These are phyloP conservation scores for Lathronympha strigana DNA, from an alignment of 2,888 invertebrate species.

Conservation along the genomic window DNA sequence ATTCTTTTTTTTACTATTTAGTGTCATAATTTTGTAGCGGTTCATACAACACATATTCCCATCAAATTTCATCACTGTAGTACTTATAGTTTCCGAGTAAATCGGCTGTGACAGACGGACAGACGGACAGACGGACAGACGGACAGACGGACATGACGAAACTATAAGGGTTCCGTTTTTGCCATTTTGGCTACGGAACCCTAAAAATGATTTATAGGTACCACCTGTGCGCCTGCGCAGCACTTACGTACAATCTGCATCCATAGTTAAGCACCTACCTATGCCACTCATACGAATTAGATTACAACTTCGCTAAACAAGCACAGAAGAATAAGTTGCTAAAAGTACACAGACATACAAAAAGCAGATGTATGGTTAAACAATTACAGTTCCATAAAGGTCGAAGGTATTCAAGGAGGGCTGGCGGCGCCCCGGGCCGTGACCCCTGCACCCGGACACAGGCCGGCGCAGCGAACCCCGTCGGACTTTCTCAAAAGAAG, in stretches of 20 bases:
- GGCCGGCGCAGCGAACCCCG: constrained; percentile 74
- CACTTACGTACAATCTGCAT: neutral
- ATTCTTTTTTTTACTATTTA: too few species aligned
- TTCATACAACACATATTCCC: too few species aligned
- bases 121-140: too few species aligned
- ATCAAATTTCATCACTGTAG: too few species aligned
- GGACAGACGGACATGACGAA: too few species aligned
- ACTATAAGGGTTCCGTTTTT: too few species aligned
- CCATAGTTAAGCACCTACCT: constrained; percentile 4
- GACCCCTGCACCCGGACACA: constrained; percentile 78
- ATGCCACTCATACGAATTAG: too few species aligned
- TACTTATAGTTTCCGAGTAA: too few species aligned
- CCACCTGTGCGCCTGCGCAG: neutral
- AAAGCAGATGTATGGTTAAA: constrained; percentile 45
- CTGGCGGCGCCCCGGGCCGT: constrained; percentile 78
- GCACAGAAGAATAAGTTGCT: neutral
- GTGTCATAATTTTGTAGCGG: too few species aligned
- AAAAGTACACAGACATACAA: neutral
- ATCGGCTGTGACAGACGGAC: too few species aligned
- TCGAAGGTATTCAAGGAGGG: constrained; percentile 64
- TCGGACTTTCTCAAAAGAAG: constrained; percentile 82
- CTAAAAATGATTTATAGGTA: neutral
- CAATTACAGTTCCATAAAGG: constrained; percentile 49
- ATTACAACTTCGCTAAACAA: constrained; percentile 32
- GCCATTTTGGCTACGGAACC: neutral